phyloP scores from a whole-genome alignment of 2,797 vertebrate genomes.

The Acanthurus lineatus region DNA sequence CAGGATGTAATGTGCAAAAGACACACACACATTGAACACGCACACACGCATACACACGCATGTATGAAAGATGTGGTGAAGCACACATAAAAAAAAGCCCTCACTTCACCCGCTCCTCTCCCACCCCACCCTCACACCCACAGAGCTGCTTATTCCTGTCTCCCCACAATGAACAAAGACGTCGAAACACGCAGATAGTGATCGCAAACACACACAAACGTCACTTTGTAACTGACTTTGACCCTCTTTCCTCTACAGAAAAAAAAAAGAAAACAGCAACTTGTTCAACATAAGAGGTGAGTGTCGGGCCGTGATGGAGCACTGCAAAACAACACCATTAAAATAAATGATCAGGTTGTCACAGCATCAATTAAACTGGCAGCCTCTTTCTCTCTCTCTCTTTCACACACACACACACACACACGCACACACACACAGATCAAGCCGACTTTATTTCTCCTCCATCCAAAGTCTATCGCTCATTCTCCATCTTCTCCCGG shows the following conservation, averaged over 20 bases:
- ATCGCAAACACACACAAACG: constrained; percentile 17
- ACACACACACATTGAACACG: constrained; percentile 4
- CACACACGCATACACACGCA: constrained; percentile 24
- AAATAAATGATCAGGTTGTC: constrained; percentile 75
- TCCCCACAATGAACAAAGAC: constrained; percentile 45
- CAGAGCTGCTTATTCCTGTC: constrained; percentile 40
- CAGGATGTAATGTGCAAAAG: constrained; percentile 66
- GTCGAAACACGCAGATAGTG: background rate
- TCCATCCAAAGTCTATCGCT: constrained; percentile 63
- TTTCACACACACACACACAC: constrained; percentile 11
- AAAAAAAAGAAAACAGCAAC: constrained; percentile 48
- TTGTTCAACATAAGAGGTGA: constrained; percentile 74
- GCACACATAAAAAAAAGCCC: constrained; percentile 7
- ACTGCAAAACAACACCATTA: constrained; percentile 69
- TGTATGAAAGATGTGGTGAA: constrained; percentile 2
- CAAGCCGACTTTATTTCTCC: constrained; percentile 67
- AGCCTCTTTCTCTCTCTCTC: constrained; percentile 33
- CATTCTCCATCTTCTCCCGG: constrained; percentile 45
- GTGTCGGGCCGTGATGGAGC: constrained; percentile 59
- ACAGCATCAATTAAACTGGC: constrained; percentile 75
- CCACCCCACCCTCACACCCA: constrained; percentile 14
- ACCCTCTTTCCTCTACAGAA: constrained; percentile 23
- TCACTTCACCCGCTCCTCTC: constrained; percentile 13
- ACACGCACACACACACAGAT: constrained; percentile 34
- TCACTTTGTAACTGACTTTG: constrained; percentile 50